Evolutionary conservation across 2,888 invertebrate genomes (phyloP), one percentile per base, ranked within the genome.

Genomic region (Ophonus ardosiacus): DNA sequence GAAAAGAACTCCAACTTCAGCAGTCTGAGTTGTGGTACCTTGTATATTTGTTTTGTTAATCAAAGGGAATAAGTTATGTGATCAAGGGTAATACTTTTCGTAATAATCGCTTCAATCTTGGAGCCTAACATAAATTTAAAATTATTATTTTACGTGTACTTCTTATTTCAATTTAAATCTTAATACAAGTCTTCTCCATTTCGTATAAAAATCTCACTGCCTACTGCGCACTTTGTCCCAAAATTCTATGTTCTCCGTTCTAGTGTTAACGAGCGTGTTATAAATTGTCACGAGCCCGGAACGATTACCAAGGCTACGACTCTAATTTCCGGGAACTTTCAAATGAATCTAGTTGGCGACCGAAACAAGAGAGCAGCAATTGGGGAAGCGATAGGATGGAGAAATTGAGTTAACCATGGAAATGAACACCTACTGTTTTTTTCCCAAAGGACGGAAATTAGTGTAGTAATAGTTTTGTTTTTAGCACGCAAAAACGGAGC

Each of bases 301-400:
- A 43, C 43, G 43, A 43, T 24, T 24, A 43, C 43, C 7, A 10
- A 43, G 43, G 43, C 43, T 43, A 43, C 43, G 43, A 43, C 43
- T 43, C 71, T 71, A 71, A 71, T 71, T 71, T 71, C 71, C 71
- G 40, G 43, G 71, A 71, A 71, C 71, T 38, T 43, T 71, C 40
- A 71, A 71, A 43, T 71, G 40, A 71, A 71, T 71, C 43, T 40
- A 43, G 71, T 71, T 43, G 43, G 71, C 71, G 71, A 71, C 40
- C 15, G 43, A 18, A 63, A 63, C 63, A 63, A 21, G 57, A 13
- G 65, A 24, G 31, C 31, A 13, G 68, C 38, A 31, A 68, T 68
- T 24, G 68, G 10, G 8, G 15, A 24, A 68, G 38, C 38, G 68
- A 38, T 68, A 68, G 31, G n/a, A 6, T 31, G 38, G 24, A 38